Conservation (phyloP, 2,113 vertebrate species). For the Rhombomys opimus region DNA sequence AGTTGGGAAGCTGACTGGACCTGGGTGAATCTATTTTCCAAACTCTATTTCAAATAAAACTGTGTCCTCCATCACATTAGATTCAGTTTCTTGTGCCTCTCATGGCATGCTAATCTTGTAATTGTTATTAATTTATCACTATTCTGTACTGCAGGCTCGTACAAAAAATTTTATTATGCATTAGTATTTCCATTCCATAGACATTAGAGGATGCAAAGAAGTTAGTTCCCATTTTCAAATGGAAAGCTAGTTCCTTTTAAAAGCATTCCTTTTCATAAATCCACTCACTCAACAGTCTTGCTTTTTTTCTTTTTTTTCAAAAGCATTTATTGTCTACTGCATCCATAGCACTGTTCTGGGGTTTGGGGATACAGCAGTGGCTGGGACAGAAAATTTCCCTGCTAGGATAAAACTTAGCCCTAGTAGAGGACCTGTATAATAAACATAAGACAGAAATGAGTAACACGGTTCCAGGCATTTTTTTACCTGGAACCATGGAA, state of each 20-base stretch:
- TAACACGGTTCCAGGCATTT: background rate
- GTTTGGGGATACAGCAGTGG: background rate
- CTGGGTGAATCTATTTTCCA: background rate
- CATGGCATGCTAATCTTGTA: slow-evolving; percentile 4
- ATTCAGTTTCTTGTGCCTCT: background rate
- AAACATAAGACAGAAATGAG: background rate
- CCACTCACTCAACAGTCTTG: background rate
- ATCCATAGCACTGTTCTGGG: background rate
- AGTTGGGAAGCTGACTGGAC: background rate
- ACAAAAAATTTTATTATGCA: background rate
- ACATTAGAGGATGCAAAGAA: background rate
- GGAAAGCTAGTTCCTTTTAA: slow-evolving; percentile 12
- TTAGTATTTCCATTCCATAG: slow-evolving; percentile 16
- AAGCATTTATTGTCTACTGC: background rate
- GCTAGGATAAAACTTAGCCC: background rate
- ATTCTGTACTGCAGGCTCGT: background rate
- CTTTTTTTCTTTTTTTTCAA: background rate
- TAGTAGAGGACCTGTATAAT: background rate
- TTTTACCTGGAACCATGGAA: background rate
- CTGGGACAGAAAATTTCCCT: background rate
- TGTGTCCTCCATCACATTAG: background rate
- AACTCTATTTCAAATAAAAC: slow-evolving; percentile 19
- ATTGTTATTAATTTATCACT: slow-evolving; percentile 38
- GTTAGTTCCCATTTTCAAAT: background rate
- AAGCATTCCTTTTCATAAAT: slow-evolving; percentile 10